Evolutionary conservation across 2,797 vertebrate species (phyloP).

Genomic region (Coreius guichenoti): DNA sequence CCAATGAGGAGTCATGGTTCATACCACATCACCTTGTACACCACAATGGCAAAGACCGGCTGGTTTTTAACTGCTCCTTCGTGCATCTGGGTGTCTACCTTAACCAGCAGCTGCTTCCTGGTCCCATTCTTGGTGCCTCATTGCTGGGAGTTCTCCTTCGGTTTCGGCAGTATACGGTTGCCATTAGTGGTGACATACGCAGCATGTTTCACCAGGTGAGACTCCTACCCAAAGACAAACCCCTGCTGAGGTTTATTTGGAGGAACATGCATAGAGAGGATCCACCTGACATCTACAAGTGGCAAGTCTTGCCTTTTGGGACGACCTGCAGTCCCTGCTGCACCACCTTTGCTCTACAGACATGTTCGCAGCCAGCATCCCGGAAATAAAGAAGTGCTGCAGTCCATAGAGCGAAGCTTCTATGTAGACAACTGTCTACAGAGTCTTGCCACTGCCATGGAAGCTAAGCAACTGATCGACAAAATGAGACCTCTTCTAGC

Average conservation of each 20-base stretch:
- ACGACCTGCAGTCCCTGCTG: too few relatives aligned
- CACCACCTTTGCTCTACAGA: too few relatives aligned
- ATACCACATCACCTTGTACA: conserved; percentile 5
- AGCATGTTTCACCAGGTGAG: conserved; percentile 23
- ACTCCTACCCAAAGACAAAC: not conserved
- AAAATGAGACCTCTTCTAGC: not conserved
- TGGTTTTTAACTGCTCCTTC: conserved; percentile 30
- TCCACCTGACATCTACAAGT: not conserved
- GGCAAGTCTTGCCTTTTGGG: too few relatives aligned
- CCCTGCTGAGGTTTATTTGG: too few relatives aligned
- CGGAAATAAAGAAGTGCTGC: not conserved
- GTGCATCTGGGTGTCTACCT: not conserved
- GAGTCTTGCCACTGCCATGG: not conserved
- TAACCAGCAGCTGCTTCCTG: conserved; percentile 14
- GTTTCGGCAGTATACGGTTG: not conserved
- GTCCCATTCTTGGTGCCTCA: not conserved
- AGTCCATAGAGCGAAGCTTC: not conserved
- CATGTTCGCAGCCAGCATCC: too few relatives aligned
- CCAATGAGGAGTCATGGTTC: not conserved
- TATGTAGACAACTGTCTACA: conserved; percentile 40
- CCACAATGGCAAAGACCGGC: conserved; percentile 1
- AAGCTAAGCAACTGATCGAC: not conserved
- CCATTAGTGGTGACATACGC: conserved; percentile 15
- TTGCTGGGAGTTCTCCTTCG: not conserved
- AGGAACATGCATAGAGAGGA: too few relatives aligned